Evolutionary conservation across 1,140 invertebrate genomes (phyloP).

Genomic region (Rhyzopertha dominica): DNA sequence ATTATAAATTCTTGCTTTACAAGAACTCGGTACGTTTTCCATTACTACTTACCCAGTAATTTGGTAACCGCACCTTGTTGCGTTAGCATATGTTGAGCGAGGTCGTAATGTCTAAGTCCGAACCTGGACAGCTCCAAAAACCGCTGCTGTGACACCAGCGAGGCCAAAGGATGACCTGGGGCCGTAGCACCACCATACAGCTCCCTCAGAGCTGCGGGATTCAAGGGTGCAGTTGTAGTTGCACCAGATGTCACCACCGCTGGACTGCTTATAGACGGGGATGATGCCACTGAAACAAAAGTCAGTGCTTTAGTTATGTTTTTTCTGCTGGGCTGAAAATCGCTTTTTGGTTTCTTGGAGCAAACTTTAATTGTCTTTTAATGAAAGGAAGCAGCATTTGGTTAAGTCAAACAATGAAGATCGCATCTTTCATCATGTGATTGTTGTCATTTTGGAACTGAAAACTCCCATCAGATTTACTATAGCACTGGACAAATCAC

Average conservation of each 20-base stretch:
- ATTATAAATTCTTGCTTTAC: too few relatives aligned
- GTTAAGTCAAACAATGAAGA: too few relatives aligned
- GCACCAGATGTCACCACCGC: constrained; percentile 21
- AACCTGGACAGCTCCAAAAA: constrained; percentile 78
- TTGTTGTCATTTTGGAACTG: too few relatives aligned
- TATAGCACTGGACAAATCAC: too few relatives aligned
- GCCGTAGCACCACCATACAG: constrained; percentile 49
- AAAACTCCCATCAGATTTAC: too few relatives aligned
- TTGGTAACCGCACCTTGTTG: constrained; percentile 90
- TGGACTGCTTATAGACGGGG: constrained; percentile 27
- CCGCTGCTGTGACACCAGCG: constrained; percentile 64
- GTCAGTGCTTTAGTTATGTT: constrained; percentile 3
- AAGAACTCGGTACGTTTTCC: too few relatives aligned
- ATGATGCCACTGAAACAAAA: constrained; percentile 38
- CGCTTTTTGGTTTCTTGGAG: too few relatives aligned
- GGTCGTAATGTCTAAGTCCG: constrained; percentile 79
- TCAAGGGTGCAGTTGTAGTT: constrained; percentile 25
- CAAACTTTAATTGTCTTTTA: too few relatives aligned
- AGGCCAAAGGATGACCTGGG: constrained; percentile 58
- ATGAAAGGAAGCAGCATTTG: too few relatives aligned
- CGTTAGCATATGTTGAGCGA: constrained; percentile 80
- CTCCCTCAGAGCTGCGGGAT: constrained; percentile 38
- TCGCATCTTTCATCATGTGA: too few relatives aligned
- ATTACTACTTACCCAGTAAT: constrained; percentile 66
- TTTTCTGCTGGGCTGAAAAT: too few relatives aligned